Percentiles rank a stretch among this genome's conserved stretches.
These are phyloP conservation scores for Lanistes nyassanus DNA, from an alignment of 1,140 invertebrate species.

Conservation along the genomic window DNA sequence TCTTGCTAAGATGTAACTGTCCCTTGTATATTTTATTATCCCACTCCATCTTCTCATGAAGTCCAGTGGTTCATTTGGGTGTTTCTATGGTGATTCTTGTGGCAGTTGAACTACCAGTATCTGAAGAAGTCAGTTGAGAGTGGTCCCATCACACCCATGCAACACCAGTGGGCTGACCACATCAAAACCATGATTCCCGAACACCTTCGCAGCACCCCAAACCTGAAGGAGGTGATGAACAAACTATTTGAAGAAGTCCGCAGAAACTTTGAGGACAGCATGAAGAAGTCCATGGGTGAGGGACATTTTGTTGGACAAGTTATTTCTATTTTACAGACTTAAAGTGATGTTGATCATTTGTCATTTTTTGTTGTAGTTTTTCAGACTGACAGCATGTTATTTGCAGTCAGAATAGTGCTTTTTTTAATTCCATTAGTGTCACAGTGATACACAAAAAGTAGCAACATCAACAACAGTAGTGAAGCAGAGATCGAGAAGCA, in stretches of 20 bases:
- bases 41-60: not conserved
- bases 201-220: constrained; percentile 44
- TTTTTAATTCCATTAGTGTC: too few species aligned
- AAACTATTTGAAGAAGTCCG: constrained; percentile 62
- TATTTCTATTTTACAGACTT: constrained; percentile 3
- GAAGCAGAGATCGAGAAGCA: too few species aligned
- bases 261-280: constrained; percentile 60
- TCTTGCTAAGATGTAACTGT: not conserved
- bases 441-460: too few species aligned
- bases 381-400: too few species aligned
- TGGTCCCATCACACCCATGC: constrained; percentile 63
- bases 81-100: not conserved
- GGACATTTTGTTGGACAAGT: not conserved
- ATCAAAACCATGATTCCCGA: constrained; percentile 62
- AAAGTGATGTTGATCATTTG: too few species aligned
- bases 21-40: not conserved
- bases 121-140: constrained; percentile 63
- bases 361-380: too few species aligned
- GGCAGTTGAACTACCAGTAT: constrained; percentile 64
- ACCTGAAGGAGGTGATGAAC: constrained; percentile 48
- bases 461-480: too few species aligned
- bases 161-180: constrained; percentile 62
- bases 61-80: not conserved
- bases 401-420: too few species aligned
- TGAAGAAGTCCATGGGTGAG: constrained; percentile 66